Percentiles rank a stretch among this genome's conserved stretches.
Evolutionary conservation across 2,113 vertebrate species (phyloP).

Genomic region (Paramisgurnus dabryanus): DNA sequence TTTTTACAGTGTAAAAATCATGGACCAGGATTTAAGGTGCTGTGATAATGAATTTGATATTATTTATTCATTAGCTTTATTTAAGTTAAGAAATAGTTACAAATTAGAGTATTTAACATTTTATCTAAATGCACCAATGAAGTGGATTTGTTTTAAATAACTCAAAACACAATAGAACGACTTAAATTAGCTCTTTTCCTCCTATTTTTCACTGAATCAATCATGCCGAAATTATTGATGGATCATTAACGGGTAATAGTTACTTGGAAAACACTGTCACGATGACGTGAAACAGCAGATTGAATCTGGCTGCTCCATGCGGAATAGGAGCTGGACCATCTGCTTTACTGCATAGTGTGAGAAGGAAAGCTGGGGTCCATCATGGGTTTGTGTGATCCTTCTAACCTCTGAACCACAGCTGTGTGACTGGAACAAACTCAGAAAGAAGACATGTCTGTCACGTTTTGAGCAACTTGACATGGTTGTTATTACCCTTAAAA

Average conservation of each 20-base stretch:
- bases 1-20: too few species aligned
- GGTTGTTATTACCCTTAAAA: neutral
- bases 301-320: conserved; percentile 31
- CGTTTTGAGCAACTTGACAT: conserved; percentile 47
- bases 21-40: too few species aligned
- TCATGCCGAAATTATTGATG: neutral
- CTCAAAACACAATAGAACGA: neutral
- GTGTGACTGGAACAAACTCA: conserved; percentile 64
- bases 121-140: neutral
- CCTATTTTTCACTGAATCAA: conserved; percentile 32
- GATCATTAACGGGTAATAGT: conserved; percentile 16
- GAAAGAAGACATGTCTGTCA: conserved; percentile 60
- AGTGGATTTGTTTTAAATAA: neutral
- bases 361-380: conserved; percentile 1
- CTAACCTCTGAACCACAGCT: conserved; percentile 64
- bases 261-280: conserved; percentile 36
- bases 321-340: conserved; percentile 51
- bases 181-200: neutral
- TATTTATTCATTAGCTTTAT: conserved; percentile 1
- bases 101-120: too few species aligned
- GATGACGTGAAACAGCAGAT: conserved; percentile 41
- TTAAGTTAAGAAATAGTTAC: too few species aligned
- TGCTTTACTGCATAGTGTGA: conserved; percentile 31
- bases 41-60: conserved; percentile 48
- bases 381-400: conserved; percentile 22